Evolutionary conservation across 1,140 invertebrate genomes (phyloP).

Genomic region (Temnothorax longispinosus): DNA sequence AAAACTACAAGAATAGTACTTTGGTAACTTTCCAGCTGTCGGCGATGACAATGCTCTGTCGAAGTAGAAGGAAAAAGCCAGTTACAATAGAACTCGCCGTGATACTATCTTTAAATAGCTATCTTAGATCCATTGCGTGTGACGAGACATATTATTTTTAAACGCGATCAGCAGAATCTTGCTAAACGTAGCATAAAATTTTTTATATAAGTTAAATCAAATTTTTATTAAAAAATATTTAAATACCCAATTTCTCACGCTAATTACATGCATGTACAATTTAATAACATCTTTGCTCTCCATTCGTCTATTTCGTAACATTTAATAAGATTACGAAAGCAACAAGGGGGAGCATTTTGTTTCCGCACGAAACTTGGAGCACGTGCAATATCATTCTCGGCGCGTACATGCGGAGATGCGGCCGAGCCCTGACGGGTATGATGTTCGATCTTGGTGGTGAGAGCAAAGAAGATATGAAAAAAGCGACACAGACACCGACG

Average conservation of each 20-base stretch:
- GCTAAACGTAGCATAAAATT: background rate
- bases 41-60: conserved; percentile 35
- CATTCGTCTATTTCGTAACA: background rate
- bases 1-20: conserved; percentile 43
- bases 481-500: conserved; percentile 25
- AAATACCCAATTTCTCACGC: background rate
- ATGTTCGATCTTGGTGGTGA: conserved; percentile 50
- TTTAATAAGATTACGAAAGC: conserved; percentile 25
- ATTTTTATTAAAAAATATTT: background rate
- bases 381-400: conserved; percentile 36
- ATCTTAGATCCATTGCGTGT: conserved; percentile 15
- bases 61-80: conserved; percentile 38
- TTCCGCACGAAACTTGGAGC: conserved; percentile 17
- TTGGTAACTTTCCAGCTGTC: conserved; percentile 68
- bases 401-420: conserved; percentile 3
- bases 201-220: background rate
- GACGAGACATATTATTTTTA: background rate
- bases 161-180: background rate
- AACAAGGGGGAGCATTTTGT: conserved; percentile 4
- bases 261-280: background rate
- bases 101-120: conserved; percentile 53
- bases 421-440: conserved; percentile 11
- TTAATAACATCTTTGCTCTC: background rate
- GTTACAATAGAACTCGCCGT: conserved; percentile 53
- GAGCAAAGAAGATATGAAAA: conserved; percentile 30